phyloP scores from a whole-genome alignment of 37 sponge, comb jelly and placozoan species.

The Chondrilla cf. caribensis region DNA sequence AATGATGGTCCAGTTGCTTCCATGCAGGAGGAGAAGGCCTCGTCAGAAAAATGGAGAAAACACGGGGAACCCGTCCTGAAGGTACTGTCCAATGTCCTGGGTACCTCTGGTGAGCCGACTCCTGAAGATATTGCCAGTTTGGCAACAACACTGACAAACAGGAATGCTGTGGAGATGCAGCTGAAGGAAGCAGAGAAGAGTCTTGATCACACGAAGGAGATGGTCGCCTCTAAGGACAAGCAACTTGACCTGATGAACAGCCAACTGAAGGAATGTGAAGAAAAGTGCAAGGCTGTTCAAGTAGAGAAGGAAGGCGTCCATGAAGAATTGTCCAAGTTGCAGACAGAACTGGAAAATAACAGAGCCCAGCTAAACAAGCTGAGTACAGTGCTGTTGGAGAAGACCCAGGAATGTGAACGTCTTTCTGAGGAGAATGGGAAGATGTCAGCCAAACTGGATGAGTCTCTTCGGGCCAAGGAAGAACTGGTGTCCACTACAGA shows the following conservation, averaged over 20 bases:
- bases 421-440: background rate
- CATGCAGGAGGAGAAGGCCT: no score
- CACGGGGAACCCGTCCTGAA: no score
- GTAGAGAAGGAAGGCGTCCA: background rate
- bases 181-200: background rate
- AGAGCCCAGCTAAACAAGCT: background rate
- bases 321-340: background rate
- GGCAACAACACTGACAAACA: background rate
- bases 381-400: background rate
- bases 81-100: background rate
- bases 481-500: no score
- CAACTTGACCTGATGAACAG: background rate
- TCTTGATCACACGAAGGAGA: background rate
- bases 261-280: background rate
- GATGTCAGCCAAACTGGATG: background rate
- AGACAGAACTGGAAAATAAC: background rate
- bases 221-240: background rate
- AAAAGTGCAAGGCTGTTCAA: background rate
- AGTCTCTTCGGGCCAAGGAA: background rate
- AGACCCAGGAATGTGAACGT: no score
- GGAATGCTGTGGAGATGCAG: conserved; percentile 2
- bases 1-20: no score
- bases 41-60: no score
- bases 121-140: conserved; percentile 23
- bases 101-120: conserved; percentile 10